Percentiles rank a stretch among this genome's conserved stretches.
phyloP scores from a whole-genome alignment of 2,797 vertebrate species.

The Aulostomus chinensis region DNA sequence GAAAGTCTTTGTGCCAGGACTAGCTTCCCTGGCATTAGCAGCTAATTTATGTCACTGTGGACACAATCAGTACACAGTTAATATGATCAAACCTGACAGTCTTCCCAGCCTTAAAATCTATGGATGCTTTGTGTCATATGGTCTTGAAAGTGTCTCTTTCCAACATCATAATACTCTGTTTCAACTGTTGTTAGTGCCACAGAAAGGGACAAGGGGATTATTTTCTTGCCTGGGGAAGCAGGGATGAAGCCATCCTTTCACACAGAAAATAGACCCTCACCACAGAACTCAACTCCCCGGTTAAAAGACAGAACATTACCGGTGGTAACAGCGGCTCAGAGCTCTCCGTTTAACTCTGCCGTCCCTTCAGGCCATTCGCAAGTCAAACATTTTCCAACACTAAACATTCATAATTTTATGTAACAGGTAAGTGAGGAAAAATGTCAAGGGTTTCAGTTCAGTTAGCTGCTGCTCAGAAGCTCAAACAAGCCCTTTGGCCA shows the following conservation, averaged over 20 bases:
- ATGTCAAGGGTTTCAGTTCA: not conserved
- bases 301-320: constrained; percentile 6
- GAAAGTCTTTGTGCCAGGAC: no score
- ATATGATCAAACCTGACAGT: no score
- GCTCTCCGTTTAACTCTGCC: not conserved
- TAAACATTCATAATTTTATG: constrained; percentile 1
- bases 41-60: no score
- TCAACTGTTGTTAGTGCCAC: constrained; percentile 7
- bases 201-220: constrained; percentile 13
- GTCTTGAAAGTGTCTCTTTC: no score
- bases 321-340: constrained; percentile 1
- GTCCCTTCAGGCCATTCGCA: constrained; percentile 2
- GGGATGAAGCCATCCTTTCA: constrained; percentile 14
- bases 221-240: constrained; percentile 20
- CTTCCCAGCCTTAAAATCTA: no score
- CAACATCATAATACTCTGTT: constrained; percentile 14
- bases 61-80: no score
- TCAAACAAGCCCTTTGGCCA: constrained; percentile 42
- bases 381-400: constrained; percentile 14
- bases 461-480: constrained; percentile 3
- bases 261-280: constrained; percentile 24
- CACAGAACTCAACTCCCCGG: not conserved
- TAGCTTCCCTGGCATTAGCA: no score
- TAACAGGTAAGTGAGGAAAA: not conserved
- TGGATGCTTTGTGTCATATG: no score